Evolutionary conservation across 2,113 vertebrate species (phyloP), one percentile per base, ranked within the genome.

Genomic region (Willisornis vidua): DNA sequence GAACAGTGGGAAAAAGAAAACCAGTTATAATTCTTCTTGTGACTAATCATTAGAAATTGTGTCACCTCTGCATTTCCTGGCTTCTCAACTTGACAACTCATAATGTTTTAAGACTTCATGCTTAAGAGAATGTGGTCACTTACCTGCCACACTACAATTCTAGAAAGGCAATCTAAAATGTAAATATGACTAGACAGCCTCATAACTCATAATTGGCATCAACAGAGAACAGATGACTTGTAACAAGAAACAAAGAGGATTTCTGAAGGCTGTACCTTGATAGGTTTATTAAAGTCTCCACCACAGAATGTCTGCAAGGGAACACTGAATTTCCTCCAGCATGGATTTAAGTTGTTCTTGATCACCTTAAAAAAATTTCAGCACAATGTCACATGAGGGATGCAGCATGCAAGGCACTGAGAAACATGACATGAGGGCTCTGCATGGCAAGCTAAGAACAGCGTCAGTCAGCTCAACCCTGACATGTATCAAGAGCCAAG

Each of bases 311-410:
- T 99, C 94, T 99, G 99, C 86, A 99, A 96, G 61, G 99, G 97
- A 88, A 99, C 97, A 9, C 95, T 96, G 94, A 99, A 99, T 91
- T 98, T 98, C 87, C 97, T 99, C 99, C 99, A 99, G 45, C 87
- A 97, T 8, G 99, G 98, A 96, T 97, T 99, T 95, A 99, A 98
- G 92, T 99, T 99, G 97, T 99, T 99, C 98, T 99, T 99, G 96
- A 99, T 98, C 81, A 99, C 99, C 99, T 99, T 49, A 39, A 90
- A 52, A 90, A 85, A 71, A 74, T 37, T 7, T 85, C 11, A 95
- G 57, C n/a, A 62, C 29, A 48, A 58, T 2, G 4, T 86, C 51
- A 87, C 1, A 7, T 17, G 46, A 70, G 20, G 20, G 43, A 43
- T 72, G 71, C 1, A 2, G 31, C 1, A 0, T 7, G 25, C 19